Evolutionary conservation across 53 echinoderm and acorn worm genomes (phyloP).

Genomic region (Hippasteria phrygiana): DNA sequence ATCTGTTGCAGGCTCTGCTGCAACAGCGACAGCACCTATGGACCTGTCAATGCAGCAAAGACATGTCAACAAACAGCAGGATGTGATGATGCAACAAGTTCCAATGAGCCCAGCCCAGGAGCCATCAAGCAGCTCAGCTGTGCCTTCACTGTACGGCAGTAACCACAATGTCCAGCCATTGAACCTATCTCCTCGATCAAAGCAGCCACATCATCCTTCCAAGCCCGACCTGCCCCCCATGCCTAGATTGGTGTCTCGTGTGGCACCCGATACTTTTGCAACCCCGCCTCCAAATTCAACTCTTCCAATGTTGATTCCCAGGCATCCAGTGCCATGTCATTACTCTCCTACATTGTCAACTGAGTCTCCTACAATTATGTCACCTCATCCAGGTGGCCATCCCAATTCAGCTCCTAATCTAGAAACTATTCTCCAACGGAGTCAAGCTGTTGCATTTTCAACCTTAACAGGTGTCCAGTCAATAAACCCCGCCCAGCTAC

Average conservation of each 20-base stretch:
- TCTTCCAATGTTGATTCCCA: background rate
- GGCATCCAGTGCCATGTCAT: slow-evolving; percentile 12
- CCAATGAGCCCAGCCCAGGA: background rate
- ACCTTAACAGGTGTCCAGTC: slow-evolving; percentile 10
- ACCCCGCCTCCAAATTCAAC: background rate
- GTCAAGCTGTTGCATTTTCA: background rate
- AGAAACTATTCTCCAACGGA: slow-evolving; percentile 1
- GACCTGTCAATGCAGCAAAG: background rate
- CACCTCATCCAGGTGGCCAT: background rate
- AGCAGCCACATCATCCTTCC: slow-evolving; percentile 7
- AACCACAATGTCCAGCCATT: slow-evolving; percentile 16
- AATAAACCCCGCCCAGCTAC: slow-evolving; percentile 17
- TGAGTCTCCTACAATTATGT: background rate
- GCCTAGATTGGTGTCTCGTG: slow-evolving; percentile 21
- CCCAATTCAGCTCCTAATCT: background rate
- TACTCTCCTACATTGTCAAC: background rate
- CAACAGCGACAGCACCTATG: slow-evolving; percentile 1
- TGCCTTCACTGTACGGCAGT: background rate
- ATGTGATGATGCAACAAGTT: background rate
- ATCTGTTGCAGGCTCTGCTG: background rate
- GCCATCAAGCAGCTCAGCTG: slow-evolving; percentile 6
- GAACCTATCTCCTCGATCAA: slow-evolving; percentile 51
- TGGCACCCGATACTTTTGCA: background rate
- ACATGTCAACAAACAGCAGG: background rate
- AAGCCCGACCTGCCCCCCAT: slow-evolving; percentile 30